These are phyloP conservation scores for Proctacanthus coquilletti DNA, from an alignment of 1,140 invertebrate species.

Conservation along the genomic window DNA sequence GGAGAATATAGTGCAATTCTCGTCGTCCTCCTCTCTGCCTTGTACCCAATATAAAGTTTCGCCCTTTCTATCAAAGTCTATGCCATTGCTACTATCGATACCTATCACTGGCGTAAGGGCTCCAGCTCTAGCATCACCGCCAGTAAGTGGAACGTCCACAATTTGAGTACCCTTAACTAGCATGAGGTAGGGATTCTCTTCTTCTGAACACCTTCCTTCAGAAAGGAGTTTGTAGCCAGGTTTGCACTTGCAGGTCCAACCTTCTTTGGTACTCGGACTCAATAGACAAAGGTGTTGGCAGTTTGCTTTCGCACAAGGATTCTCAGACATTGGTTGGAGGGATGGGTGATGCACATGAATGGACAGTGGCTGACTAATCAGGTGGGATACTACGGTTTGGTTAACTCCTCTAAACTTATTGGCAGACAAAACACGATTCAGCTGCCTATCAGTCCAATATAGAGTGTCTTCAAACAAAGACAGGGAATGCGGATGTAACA, in stretches of 20 bases:
- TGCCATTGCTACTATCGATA: conserved; percentile 70
- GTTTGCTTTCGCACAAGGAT: conserved; percentile 62
- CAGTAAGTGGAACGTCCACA: conserved; percentile 62
- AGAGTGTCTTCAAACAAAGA: conserved; percentile 85
- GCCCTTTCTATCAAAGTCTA: conserved; percentile 82
- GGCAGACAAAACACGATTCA: conserved; percentile 74
- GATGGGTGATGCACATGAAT: conserved; percentile 89
- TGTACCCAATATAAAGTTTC: conserved; percentile 77
- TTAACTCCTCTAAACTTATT: conserved; percentile 84
- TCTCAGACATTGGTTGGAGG: conserved; percentile 70
- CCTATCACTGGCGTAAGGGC: conserved; percentile 80
- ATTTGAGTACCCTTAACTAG: conserved; percentile 81
- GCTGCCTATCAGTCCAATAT: conserved; percentile 92
- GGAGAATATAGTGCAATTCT: conserved; percentile 68
- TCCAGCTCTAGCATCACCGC: conserved; percentile 56
- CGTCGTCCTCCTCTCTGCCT: conserved; percentile 54
- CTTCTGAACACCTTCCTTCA: conserved; percentile 63
- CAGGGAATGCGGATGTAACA: conserved; percentile 89
- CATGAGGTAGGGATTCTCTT: conserved; percentile 79
- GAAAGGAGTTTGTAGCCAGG: conserved; percentile 59
- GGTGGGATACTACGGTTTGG: conserved; percentile 83
- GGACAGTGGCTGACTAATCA: conserved; percentile 85
- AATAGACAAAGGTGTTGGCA: conserved; percentile 89
- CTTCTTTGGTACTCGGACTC: conserved; percentile 47
- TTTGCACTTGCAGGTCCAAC: conserved; percentile 81